A percentile compares a stretch with the other conserved stretches of the same genome.
phyloP scores from a whole-genome alignment of 2,888 invertebrate genomes.

The Chrysolina haemoptera region DNA sequence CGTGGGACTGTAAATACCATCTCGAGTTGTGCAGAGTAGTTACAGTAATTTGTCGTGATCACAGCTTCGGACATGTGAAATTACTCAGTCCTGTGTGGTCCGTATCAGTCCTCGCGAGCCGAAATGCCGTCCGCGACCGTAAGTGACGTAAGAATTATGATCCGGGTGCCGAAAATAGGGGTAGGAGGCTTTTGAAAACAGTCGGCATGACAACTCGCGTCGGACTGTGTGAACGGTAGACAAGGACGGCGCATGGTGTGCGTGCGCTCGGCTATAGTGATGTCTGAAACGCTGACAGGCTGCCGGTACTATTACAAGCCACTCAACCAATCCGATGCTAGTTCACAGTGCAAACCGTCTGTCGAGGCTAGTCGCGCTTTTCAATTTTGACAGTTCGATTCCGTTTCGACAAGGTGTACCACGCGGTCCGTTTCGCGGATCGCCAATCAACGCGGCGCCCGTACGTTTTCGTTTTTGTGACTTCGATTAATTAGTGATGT shows the following conservation, averaged over 20 bases:
- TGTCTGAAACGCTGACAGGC: constrained; percentile 72
- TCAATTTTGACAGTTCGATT: constrained; percentile 59
- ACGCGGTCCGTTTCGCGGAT: constrained; percentile 36
- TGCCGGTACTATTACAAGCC: constrained; percentile 70
- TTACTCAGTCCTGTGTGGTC: constrained; percentile 62
- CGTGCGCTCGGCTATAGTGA: constrained; percentile 69
- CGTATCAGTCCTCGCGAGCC: constrained; percentile 53
- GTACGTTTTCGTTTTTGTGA: constrained; percentile 39
- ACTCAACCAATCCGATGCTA: constrained; percentile 68
- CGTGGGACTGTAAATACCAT: constrained; percentile 59
- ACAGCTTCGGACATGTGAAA: constrained; percentile 63
- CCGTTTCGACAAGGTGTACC: constrained; percentile 47
- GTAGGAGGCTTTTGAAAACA: constrained; percentile 67
- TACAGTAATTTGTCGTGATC: constrained; percentile 65
- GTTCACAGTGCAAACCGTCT: constrained; percentile 68
- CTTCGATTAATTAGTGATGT: constrained; percentile 51
- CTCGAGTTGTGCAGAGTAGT: constrained; percentile 57
- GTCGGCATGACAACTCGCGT: constrained; percentile 62
- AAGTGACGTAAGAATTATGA: constrained; percentile 68
- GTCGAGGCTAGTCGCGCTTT: constrained; percentile 64
- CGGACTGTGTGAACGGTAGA: constrained; percentile 48
- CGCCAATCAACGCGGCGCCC: constrained; percentile 3
- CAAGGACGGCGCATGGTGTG: constrained; percentile 61
- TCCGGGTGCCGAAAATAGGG: constrained; percentile 66
- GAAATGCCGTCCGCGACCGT: constrained; percentile 44